Conservation (phyloP, 2,888 invertebrate genomes). For the Platypus cylindrus region DNA sequence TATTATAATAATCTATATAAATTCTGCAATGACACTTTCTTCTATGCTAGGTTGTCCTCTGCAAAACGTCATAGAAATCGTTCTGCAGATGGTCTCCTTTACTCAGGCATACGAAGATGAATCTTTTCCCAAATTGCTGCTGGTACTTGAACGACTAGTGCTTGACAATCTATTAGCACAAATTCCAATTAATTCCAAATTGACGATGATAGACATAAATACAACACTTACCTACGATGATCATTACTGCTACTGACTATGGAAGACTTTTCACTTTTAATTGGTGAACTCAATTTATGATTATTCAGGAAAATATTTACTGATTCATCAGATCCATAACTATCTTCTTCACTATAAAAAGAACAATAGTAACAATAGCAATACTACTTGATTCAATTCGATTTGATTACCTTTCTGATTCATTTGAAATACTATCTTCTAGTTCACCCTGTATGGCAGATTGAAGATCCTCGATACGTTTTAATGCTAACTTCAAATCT, state of each 20-base stretch:
- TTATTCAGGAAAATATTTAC: slow-evolving; percentile 51
- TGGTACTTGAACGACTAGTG: slow-evolving; percentile 29
- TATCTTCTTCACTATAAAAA: slow-evolving; percentile 46
- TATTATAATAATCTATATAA: no score
- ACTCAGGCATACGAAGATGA: slow-evolving; percentile 35
- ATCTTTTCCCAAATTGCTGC: slow-evolving; percentile 28
- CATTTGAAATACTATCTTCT: slow-evolving; percentile 51
- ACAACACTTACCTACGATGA: slow-evolving; percentile 20
- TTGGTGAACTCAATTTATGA: slow-evolving; percentile 38
- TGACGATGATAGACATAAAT: neutral
- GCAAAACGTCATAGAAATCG: slow-evolving; percentile 33
- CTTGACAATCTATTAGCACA: slow-evolving; percentile 20
- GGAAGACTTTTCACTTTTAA: slow-evolving; percentile 16
- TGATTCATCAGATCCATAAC: slow-evolving; percentile 53
- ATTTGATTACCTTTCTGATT: slow-evolving; percentile 48
- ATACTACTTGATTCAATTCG: neutral
- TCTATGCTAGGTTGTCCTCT: slow-evolving; percentile 20
- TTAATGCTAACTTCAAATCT: slow-evolving; percentile 77
- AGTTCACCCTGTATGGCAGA: slow-evolving; percentile 83
- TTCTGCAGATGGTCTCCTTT: slow-evolving; percentile 33
- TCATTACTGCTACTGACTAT: slow-evolving; percentile 16
- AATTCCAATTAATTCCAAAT: no score
- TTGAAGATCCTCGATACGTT: slow-evolving; percentile 83
- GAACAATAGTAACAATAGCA: slow-evolving; percentile 3
- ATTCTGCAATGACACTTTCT: slow-evolving; percentile 19